A percentile compares a stretch with the other conserved stretches of the same genome.
These are phyloP conservation scores for Poecilia latipinna DNA, from an alignment of 2,113 vertebrate genomes.

Conservation along the genomic window DNA sequence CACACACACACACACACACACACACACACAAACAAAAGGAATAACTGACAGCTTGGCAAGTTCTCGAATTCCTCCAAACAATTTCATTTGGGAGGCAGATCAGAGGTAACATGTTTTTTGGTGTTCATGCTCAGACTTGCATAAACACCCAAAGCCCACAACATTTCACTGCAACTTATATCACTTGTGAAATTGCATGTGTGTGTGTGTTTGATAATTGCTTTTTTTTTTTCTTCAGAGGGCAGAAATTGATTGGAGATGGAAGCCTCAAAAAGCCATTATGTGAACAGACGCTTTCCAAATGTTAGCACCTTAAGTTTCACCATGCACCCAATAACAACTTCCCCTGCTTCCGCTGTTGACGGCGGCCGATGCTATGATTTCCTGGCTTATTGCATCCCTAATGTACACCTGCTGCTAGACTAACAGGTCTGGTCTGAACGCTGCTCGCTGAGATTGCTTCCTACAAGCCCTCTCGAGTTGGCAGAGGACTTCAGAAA, in stretches of 20 bases:
- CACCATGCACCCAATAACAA: not conserved
- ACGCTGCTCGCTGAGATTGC: not conserved
- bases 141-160: slow-evolving; percentile 2
- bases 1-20: too few species aligned
- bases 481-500: not conserved
- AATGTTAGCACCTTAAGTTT: slow-evolving; percentile 10
- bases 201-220: slow-evolving; percentile 33
- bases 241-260: slow-evolving; percentile 16
- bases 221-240: slow-evolving; percentile 4
- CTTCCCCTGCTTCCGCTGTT: slow-evolving; percentile 2
- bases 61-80: slow-evolving; percentile 2
- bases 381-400: slow-evolving; percentile 28
- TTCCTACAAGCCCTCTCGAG: not conserved
- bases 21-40: not conserved
- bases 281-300: slow-evolving; percentile 8
- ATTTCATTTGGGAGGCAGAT: slow-evolving; percentile 2
- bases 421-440: slow-evolving; percentile 29
- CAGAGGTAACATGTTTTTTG: not conserved
- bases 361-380: slow-evolving; percentile 18
- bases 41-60: not conserved
- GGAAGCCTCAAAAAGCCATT: slow-evolving; percentile 20
- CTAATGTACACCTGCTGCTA: slow-evolving; percentile 57
- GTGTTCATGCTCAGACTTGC: slow-evolving; percentile 24
- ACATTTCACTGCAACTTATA: slow-evolving; percentile 2
- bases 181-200: slow-evolving; percentile 17